Evolutionary conservation across 2,888 invertebrate genomes (phyloP).

Genomic region (Melikaiella ostensackeni): DNA sequence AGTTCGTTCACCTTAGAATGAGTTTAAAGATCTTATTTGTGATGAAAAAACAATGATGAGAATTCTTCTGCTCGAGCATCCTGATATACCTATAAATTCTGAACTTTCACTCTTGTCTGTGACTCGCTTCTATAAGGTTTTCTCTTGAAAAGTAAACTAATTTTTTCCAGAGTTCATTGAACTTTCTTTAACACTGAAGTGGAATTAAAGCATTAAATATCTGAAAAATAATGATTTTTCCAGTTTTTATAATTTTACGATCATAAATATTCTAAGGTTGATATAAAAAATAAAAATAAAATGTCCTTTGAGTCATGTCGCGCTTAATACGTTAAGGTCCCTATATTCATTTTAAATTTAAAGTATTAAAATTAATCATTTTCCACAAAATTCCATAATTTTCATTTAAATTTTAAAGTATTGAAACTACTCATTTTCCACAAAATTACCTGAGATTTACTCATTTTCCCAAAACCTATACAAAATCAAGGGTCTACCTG

Average conservation of each 20-base stretch:
- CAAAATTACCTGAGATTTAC: too few species aligned
- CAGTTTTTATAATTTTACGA: background rate
- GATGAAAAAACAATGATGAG: background rate
- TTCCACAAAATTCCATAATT: too few species aligned
- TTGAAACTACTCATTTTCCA: too few species aligned
- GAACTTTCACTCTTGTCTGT: constrained; percentile 22
- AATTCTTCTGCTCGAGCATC: constrained; percentile 2
- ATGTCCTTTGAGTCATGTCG: too few species aligned
- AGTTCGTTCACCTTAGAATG: background rate
- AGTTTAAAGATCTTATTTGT: background rate
- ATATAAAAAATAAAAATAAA: background rate
- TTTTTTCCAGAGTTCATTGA: background rate
- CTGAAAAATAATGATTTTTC: too few species aligned
- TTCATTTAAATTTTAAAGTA: too few species aligned
- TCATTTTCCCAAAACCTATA: too few species aligned
- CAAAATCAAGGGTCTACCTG: too few species aligned
- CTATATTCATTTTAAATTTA: too few species aligned
- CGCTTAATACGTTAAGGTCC: too few species aligned
- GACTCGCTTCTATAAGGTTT: background rate
- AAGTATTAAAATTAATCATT: too few species aligned
- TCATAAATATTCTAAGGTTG: background rate
- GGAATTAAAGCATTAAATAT: too few species aligned
- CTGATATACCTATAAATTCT: background rate
- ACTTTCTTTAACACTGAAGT: background rate
- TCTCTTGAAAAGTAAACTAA: background rate